Conservation (phyloP, 2,888 invertebrate species). For the Drosophila mayaguana region DNA sequence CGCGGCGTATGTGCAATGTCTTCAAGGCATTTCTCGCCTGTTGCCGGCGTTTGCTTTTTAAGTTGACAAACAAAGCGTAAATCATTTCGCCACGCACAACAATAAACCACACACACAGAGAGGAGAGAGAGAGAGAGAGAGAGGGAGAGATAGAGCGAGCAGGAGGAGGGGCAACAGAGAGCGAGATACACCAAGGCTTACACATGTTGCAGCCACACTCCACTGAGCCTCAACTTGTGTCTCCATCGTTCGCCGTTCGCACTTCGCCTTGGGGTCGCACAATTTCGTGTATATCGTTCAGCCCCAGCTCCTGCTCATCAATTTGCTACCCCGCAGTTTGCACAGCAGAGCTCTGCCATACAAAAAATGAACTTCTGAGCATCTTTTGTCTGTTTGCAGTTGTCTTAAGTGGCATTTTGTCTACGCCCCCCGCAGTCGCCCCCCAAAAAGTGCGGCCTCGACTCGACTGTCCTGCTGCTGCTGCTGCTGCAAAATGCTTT, state of each 20-base stretch:
- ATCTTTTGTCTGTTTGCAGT: conserved; percentile 53
- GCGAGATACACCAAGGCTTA: conserved; percentile 49
- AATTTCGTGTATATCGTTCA: neutral
- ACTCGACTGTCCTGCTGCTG: conserved; percentile 10
- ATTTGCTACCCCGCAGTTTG: conserved; percentile 12
- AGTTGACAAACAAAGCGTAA: conserved; percentile 81
- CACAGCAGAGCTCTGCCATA: conserved; percentile 23
- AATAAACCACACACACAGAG: conserved; percentile 60
- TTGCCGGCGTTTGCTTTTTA: conserved; percentile 73
- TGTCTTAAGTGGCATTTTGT: conserved; percentile 50
- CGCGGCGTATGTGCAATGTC: conserved; percentile 71
- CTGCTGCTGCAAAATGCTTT: conserved; percentile 34
- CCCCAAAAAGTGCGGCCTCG: neutral
- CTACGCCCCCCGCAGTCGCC: neutral
- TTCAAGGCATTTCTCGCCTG: conserved; percentile 49
- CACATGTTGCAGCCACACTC: conserved; percentile 70
- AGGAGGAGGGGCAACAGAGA: neutral
- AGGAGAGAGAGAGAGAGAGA: conserved; percentile 2
- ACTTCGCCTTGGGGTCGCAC: conserved; percentile 7
- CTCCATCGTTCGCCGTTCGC: conserved; percentile 1
- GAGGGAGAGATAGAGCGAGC: neutral
- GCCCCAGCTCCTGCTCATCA: neutral
- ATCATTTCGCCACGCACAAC: conserved; percentile 76
- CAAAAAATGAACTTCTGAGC: conserved; percentile 35
- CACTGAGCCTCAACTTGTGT: conserved; percentile 35